Evolutionary conservation across 2,888 invertebrate species (phyloP).

Genomic region (Sarcophaga variegata): DNA sequence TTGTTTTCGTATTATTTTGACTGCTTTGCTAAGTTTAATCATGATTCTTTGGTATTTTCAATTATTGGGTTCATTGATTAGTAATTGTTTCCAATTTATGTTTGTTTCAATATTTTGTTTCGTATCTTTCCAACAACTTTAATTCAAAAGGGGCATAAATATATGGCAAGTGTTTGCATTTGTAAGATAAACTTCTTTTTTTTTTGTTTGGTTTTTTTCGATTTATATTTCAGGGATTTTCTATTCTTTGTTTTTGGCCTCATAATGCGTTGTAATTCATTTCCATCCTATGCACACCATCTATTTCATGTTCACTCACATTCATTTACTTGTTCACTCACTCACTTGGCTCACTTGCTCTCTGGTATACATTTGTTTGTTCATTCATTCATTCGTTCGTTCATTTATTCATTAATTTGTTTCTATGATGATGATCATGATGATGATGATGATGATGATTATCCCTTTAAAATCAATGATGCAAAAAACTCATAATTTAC

Average conservation of each 20-base stretch:
- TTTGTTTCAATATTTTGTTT: slow-evolving; percentile 22
- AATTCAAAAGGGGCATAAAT: slow-evolving; percentile 6
- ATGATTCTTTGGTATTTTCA: slow-evolving; percentile 48
- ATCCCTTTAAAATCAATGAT: slow-evolving; percentile 48
- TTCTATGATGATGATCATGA: slow-evolving; percentile 1
- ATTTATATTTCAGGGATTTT: no score
- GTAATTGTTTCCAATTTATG: slow-evolving; percentile 51
- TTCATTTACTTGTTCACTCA: not conserved
- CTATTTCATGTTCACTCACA: not conserved
- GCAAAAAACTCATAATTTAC: slow-evolving; percentile 47
- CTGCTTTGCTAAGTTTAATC: slow-evolving; percentile 4
- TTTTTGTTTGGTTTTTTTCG: not conserved
- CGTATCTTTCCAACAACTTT: not conserved
- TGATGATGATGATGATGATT: not conserved
- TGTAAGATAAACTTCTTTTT: not conserved
- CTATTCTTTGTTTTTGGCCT: not conserved
- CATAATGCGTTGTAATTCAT: not conserved
- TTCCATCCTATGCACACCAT: not conserved
- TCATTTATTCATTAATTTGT: slow-evolving; percentile 9
- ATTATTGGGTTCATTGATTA: slow-evolving; percentile 61
- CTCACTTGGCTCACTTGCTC: not conserved
- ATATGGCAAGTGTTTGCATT: slow-evolving; percentile 16
- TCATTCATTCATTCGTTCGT: not conserved
- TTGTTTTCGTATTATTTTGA: not conserved
- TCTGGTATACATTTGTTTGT: not conserved